Conservation (phyloP, 2,888 invertebrate species). For the Cynaeus angustus region DNA sequence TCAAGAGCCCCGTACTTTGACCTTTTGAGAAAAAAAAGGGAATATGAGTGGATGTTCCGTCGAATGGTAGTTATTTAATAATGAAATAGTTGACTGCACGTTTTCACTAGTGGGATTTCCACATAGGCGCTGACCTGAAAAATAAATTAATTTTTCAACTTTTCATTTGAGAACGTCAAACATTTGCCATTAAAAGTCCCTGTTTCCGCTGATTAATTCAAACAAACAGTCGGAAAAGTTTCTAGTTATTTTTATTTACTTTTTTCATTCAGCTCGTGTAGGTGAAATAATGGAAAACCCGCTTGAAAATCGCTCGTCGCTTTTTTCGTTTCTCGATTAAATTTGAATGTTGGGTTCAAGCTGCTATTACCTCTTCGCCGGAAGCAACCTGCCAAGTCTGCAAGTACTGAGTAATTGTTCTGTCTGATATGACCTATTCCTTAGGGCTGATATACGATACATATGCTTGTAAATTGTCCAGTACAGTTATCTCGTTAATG, state of each 20-base stretch:
- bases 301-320: conserved; percentile 14
- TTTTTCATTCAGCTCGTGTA: conserved; percentile 28
- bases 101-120: neutral
- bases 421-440: conserved; percentile 56
- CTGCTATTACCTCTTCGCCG: conserved; percentile 39
- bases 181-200: conserved; percentile 39
- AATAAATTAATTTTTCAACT: conserved; percentile 39
- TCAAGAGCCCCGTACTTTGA: neutral
- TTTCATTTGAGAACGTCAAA: conserved; percentile 28
- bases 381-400: conserved; percentile 42
- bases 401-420: conserved; percentile 55
- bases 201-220: conserved; percentile 50
- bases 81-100: neutral
- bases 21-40: neutral
- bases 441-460: conserved; percentile 57
- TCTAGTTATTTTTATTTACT: conserved; percentile 49
- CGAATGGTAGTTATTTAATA: neutral
- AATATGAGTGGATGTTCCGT: neutral
- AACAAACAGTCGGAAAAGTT: conserved; percentile 43
- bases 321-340: conserved; percentile 12
- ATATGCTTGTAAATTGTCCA: conserved; percentile 53
- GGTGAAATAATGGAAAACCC: conserved; percentile 29
- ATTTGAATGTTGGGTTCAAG: conserved; percentile 26
- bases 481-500: conserved; percentile 55
- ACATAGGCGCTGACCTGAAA: conserved; percentile 20